Conservation (phyloP, 1,140 invertebrate genomes). For the Doryteuthis pealeii region DNA sequence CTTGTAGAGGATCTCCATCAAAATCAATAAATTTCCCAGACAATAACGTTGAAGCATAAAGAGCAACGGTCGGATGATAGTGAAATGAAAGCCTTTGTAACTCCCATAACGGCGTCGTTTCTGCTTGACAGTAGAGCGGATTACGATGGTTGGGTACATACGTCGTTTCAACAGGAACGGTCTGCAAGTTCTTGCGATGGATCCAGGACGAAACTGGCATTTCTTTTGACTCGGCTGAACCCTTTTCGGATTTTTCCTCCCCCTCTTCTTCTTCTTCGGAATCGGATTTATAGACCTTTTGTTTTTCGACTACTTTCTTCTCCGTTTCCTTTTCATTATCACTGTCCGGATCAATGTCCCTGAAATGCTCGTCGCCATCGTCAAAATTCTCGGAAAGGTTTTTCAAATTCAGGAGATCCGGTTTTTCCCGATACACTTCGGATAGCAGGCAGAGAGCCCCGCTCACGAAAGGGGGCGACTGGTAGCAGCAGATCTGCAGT, state of each 20-base stretch:
- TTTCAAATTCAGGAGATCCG: conserved; percentile 35
- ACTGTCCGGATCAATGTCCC: conserved; percentile 41
- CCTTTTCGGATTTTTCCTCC: conserved; percentile 52
- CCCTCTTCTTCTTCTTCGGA: conserved; percentile 50
- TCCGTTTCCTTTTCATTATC: conserved; percentile 36
- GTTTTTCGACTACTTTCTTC: conserved; percentile 56
- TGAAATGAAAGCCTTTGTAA: conserved; percentile 72
- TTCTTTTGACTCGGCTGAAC: conserved; percentile 25
- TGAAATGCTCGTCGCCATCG: conserved; percentile 53
- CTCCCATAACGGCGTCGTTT: conserved; percentile 72
- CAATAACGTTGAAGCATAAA: conserved; percentile 84
- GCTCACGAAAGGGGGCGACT: conserved; percentile 70
- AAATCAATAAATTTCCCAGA: conserved; percentile 76
- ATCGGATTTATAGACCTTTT: neutral
- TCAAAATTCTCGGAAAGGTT: conserved; percentile 27
- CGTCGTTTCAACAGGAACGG: conserved; percentile 21
- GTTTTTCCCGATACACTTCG: conserved; percentile 64
- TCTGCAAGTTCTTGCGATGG: conserved; percentile 44
- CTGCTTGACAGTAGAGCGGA: conserved; percentile 78
- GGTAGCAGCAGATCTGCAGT: conserved; percentile 72
- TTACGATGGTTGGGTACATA: conserved; percentile 68
- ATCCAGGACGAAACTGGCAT: conserved; percentile 52
- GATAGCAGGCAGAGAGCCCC: conserved; percentile 80
- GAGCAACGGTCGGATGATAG: conserved; percentile 86
- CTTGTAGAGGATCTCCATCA: conserved; percentile 86